Evolutionary conservation across 92 coral and sea anemone genomes (phyloP).

Genomic region (Micromussa lordhowensis): DNA sequence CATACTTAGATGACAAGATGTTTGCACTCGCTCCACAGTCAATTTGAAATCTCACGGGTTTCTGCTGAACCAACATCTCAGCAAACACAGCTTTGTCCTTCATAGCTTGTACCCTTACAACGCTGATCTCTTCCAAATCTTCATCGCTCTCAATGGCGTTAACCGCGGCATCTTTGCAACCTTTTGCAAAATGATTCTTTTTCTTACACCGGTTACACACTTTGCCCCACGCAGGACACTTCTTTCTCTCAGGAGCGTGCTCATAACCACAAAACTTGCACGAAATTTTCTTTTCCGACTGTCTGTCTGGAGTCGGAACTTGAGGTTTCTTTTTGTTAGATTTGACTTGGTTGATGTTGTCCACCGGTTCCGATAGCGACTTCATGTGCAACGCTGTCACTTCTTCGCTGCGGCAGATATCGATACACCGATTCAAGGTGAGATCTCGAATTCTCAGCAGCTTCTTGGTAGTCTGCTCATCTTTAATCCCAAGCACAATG

Average conservation of each 20-base stretch:
- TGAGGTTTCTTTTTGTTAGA: no score
- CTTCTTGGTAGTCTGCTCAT: no score
- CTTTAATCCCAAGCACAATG: no score
- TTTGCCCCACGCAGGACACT: conserved; percentile 35
- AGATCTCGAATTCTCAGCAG: neutral
- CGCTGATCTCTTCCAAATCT: no score
- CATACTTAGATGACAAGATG: neutral
- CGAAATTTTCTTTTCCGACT: conserved; percentile 17
- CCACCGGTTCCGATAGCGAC: no score
- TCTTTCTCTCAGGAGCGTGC: conserved; percentile 27
- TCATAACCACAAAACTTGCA: conserved; percentile 56
- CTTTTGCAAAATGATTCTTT: conserved; percentile 8
- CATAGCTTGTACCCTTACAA: neutral
- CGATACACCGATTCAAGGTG: neutral
- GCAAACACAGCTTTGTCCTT: neutral
- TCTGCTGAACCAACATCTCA: conserved; percentile 17
- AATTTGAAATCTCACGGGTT: neutral
- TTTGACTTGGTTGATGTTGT: neutral
- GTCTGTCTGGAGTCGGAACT: neutral
- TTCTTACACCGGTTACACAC: conserved; percentile 32
- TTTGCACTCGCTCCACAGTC: conserved; percentile 28
- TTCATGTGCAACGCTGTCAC: no score
- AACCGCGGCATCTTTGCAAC: neutral
- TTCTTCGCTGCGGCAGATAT: neutral
- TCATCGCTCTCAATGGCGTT: neutral